Percentiles rank a stretch among this genome's conserved stretches.
Conservation (phyloP, 2,888 invertebrate genomes). For the Alentia gelatinosa region DNA sequence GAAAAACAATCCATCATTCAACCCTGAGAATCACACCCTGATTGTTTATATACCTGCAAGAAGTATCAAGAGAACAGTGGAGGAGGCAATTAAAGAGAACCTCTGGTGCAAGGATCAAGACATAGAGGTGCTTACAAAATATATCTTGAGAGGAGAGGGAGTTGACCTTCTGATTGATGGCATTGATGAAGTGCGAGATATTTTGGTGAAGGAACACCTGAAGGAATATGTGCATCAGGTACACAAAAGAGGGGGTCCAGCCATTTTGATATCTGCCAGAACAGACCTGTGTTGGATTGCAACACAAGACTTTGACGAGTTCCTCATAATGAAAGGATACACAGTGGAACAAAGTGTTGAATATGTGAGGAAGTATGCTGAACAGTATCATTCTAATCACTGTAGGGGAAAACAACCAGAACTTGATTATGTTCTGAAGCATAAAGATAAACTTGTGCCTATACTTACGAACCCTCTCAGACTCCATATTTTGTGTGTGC, state of each 20-base stretch:
- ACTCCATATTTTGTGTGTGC: not conserved
- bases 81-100: not conserved
- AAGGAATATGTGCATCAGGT: not conserved
- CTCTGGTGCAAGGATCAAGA: not conserved
- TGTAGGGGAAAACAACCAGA: too few relatives aligned
- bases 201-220: not conserved
- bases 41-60: not conserved
- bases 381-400: too few relatives aligned
- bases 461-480: not conserved
- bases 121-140: not conserved
- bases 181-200: not conserved
- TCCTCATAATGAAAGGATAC: not conserved
- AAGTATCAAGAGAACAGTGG: not conserved
- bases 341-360: not conserved
- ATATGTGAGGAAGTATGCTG: not conserved
- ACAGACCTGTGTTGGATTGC: not conserved
- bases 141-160: not conserved
- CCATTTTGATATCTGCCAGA: not conserved
- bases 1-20: too few relatives aligned
- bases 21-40: not conserved
- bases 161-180: not conserved
- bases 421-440: not conserved
- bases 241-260: not conserved
- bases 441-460: not conserved
- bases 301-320: not conserved